Evolutionary conservation across 2,113 vertebrate species (phyloP).

Genomic region (Diphyllodes magnificus): DNA sequence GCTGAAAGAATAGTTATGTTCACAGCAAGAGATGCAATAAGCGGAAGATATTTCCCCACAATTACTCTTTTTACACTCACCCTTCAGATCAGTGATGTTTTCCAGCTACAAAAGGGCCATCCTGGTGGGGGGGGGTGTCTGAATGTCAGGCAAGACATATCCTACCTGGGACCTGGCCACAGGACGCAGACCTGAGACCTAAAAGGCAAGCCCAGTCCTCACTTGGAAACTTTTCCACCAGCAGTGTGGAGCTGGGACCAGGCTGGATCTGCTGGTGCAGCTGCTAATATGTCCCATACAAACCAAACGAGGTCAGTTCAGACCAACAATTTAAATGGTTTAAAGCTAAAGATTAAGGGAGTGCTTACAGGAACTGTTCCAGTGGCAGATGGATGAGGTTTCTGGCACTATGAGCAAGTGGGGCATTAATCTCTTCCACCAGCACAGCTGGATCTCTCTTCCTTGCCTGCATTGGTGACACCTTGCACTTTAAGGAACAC

Average conservation of each 20-base stretch:
- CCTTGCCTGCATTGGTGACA: accelerated
- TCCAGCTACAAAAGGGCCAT: not conserved
- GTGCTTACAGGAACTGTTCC: conserved; percentile 2
- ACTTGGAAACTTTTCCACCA: not conserved
- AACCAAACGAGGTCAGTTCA: conserved; percentile 26
- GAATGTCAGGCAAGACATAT: not conserved
- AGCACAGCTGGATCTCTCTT: conserved; percentile 32
- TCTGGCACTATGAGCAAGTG: not conserved
- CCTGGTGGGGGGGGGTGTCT: not conserved
- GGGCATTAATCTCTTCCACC: not conserved
- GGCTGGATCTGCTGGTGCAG: not conserved
- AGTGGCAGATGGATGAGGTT: not conserved
- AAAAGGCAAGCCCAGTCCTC: not conserved
- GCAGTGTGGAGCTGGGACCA: not conserved
- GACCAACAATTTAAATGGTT: conserved; percentile 43
- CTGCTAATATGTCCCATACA: not conserved
- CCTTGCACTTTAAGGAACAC: not conserved
- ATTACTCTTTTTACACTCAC: not conserved
- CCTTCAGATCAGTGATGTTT: not conserved
- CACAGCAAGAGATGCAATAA: not conserved
- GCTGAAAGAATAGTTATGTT: not conserved
- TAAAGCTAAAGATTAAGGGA: conserved; percentile 46
- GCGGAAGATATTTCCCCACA: not conserved
- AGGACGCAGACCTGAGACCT: not conserved
- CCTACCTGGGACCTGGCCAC: not conserved